Conservation (phyloP, 2,888 invertebrate genomes). For the Trissolcus japonicus region DNA sequence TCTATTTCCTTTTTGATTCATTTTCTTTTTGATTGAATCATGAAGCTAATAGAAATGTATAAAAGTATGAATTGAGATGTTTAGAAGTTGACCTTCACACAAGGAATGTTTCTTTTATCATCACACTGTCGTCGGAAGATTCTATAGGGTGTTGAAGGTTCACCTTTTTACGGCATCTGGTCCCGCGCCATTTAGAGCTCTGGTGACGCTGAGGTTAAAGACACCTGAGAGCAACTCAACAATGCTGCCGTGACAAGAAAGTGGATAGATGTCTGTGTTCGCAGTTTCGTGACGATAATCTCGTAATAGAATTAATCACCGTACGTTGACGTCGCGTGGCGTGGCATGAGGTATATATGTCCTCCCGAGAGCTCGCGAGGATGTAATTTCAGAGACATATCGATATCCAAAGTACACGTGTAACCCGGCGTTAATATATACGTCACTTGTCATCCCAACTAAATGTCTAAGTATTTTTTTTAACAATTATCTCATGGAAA, state of each 20-base stretch:
- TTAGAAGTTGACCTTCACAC: too few relatives aligned
- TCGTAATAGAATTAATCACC: constrained; percentile 55
- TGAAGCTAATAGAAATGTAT: too few relatives aligned
- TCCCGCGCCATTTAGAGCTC: too few relatives aligned
- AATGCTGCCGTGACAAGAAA: constrained; percentile 14
- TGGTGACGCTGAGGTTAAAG: constrained; percentile 8
- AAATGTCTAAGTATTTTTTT: too few relatives aligned
- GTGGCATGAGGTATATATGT: constrained; percentile 45
- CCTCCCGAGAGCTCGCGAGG: constrained; percentile 40
- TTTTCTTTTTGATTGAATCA: too few relatives aligned
- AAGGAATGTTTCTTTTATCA: constrained; percentile 4
- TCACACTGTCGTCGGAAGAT: not conserved
- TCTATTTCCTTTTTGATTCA: not conserved
- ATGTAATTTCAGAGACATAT: constrained; percentile 62
- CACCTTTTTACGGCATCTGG: constrained; percentile 6
- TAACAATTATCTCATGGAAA: too few relatives aligned
- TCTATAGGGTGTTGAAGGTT: constrained; percentile 5
- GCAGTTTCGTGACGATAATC: constrained; percentile 54
- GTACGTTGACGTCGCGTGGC: constrained; percentile 55
- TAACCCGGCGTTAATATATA: constrained; percentile 58
- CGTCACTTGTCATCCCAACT: constrained; percentile 37
- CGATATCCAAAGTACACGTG: constrained; percentile 57
- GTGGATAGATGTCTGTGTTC: constrained; percentile 27
- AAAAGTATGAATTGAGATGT: too few relatives aligned
- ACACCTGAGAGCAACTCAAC: not conserved